Conservation (phyloP, 2,888 invertebrate genomes). For the Tholera decimalis region DNA sequence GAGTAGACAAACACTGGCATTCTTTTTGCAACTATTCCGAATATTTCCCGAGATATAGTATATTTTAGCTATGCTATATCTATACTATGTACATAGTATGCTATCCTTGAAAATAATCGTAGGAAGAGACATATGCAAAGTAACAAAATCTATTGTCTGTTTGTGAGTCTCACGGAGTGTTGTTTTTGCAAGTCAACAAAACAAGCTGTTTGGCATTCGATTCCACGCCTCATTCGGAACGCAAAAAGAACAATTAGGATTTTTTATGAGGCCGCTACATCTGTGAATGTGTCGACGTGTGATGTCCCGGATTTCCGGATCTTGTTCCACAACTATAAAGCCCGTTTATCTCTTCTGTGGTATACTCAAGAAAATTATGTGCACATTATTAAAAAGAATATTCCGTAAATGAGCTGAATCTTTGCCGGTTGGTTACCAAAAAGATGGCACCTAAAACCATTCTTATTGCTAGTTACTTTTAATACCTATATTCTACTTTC, state of each 20-base stretch:
- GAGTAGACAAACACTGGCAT: background rate
- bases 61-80: constrained; percentile 7
- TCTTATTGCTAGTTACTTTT: background rate
- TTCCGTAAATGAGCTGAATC: background rate
- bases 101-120: constrained; percentile 18
- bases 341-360: constrained; percentile 45
- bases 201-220: constrained; percentile 72
- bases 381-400: constrained; percentile 38
- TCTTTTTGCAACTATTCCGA: background rate
- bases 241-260: constrained; percentile 71
- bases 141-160: constrained; percentile 55
- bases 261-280: constrained; percentile 70
- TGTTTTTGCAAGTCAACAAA: constrained; percentile 66
- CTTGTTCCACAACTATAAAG: constrained; percentile 49
- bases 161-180: constrained; percentile 48
- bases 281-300: constrained; percentile 64
- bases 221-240: constrained; percentile 67
- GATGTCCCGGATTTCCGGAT: constrained; percentile 59
- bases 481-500: background rate
- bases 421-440: background rate
- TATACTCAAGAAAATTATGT: constrained; percentile 31
- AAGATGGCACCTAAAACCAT: background rate
- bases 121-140: constrained; percentile 25
- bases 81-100: background rate
- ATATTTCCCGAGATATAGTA: background rate